Base-by-base conservation (phyloP, 2,888 invertebrate species). In the Tenthredo notha region DNA sequence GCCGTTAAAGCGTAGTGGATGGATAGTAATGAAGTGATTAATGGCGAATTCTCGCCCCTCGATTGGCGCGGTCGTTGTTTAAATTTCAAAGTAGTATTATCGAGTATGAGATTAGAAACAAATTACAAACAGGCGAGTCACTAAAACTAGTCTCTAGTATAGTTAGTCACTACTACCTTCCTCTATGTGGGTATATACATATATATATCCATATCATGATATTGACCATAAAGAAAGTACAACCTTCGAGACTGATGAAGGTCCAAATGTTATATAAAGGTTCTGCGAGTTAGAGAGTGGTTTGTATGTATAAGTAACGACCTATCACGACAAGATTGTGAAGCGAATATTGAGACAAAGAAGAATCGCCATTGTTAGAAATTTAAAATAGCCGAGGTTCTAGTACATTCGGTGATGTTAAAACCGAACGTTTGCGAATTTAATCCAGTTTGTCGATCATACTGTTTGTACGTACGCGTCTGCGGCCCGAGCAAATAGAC, bases 211-310 rank as follows among this genome's bases (percentile, higher is more conserved):
- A 10, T 25, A 61, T 61, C 37, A 21, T 37, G 18, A 5, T 33
- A 40, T 72, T 29, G 70, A n/a, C 70, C 70, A 40, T 75, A 47
- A 75, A 75, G 75, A 75, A 75, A 75, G 75, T 75, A 21, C 7
- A 47, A 43, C 75, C 75, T 75, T 75, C 43, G 75, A 50, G 75
- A 12, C 43, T n/a, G 18, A 75, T n/a, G 18, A 75, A 15, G 40
- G 70, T 61, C 61, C 25, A 9, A 9, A 61, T 61, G 70, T 33
- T 37, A 21, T 29, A 67, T 67, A 67, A 37, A n/a, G 70, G 70
- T 72, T 72, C 21, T 72, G 37, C 61, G 61, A 61, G 61, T 2
- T 21, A 5, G 61, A 61, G 21, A 61, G 25, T 9, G 54, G 54
- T 7, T n/a, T 5, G 6, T 6, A 54, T 15, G 40, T 6, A 33